Evolutionary conservation across 2,888 invertebrate genomes (phyloP), one percentile per base, ranked within the genome.

Genomic region (Drosophila neonasuta): DNA sequence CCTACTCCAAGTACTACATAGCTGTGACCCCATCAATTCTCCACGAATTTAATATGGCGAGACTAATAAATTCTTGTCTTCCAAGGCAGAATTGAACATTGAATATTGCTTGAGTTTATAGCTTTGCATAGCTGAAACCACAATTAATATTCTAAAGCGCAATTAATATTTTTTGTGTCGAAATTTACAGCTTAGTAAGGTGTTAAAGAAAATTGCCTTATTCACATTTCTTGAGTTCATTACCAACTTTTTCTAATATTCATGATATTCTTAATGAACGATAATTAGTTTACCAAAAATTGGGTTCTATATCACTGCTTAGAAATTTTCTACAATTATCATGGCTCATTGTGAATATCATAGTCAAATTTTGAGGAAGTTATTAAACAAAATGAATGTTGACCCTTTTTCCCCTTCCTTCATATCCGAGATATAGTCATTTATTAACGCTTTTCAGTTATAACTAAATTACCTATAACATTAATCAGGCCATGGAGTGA

Each of bases 11-110:
- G 1, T 36, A 68, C 57, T 55, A 24, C 24, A 24, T 24, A 57
- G 70, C 63, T 52, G 56, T 34, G 29, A 41, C 34, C 20, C 64
- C 55, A 65, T 60, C 56, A 77, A 74, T 79, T 69, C 30, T 17
- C 4, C 7, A 54, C 52, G 7, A 63, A 63, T 62, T 71, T 59
- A 57, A 55, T 64, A 41, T 41, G 20, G 13, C 46, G 10, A 20
- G 42, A 17, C 46, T 50, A 58, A 58, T 68, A 45, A 69, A 73
- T 68, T 36, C 36, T 36, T 36, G 11, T 5, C n/a, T 36, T 68
- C 39, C 11, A 10, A 20, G 20, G 1, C 44, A 15, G 4, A 17
- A 15, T 9, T 42, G 42, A 15, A 17, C 11, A 42, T 42, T 42
- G 42, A 42, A 17, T 42, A 42, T 39, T 39, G 15, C 39, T 13